phyloP scores from a whole-genome alignment of 2,113 vertebrate species.

The Hyaena hyaena region DNA sequence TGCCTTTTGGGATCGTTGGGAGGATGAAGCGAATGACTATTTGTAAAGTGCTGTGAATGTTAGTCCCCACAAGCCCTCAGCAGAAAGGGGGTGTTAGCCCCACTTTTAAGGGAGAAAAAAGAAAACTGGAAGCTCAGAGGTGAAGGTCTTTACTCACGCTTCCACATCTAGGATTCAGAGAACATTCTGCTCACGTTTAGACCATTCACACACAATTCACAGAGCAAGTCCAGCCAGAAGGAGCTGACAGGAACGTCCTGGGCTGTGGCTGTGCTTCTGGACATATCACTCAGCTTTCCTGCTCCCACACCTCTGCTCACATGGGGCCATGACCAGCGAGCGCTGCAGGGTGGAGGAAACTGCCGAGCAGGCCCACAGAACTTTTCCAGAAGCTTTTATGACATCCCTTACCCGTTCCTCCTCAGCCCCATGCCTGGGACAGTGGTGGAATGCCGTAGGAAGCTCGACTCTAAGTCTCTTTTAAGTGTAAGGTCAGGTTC shows the following conservation, averaged over 20 bases:
- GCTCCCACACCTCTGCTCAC: not conserved
- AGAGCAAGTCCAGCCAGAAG: not conserved
- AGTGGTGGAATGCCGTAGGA: not conserved
- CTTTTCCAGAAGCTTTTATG: not conserved
- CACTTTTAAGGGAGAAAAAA: not conserved
- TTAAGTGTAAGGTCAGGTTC: not conserved
- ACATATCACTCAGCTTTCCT: not conserved
- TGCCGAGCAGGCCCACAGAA: not conserved
- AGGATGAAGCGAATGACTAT: not conserved
- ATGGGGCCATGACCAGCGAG: not conserved
- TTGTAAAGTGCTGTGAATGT: not conserved
- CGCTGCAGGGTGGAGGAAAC: not conserved
- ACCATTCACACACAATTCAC: not conserved
- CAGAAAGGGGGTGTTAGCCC: not conserved
- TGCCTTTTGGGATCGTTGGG: not conserved
- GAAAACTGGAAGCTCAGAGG: too few species aligned
- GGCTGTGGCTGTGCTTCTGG: rapidly evolving
- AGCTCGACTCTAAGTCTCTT: not conserved
- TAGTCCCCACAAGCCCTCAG: not conserved
- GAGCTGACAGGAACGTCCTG: not conserved
- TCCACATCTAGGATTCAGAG: not conserved
- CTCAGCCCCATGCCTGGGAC: not conserved
- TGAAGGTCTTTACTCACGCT: not conserved
- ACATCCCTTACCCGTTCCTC: not conserved
- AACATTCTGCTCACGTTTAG: not conserved